A percentile compares a stretch with the other conserved stretches of the same genome.
phyloP scores from a whole-genome alignment of 2,797 vertebrate species.

The Pelochelys cantorii region DNA sequence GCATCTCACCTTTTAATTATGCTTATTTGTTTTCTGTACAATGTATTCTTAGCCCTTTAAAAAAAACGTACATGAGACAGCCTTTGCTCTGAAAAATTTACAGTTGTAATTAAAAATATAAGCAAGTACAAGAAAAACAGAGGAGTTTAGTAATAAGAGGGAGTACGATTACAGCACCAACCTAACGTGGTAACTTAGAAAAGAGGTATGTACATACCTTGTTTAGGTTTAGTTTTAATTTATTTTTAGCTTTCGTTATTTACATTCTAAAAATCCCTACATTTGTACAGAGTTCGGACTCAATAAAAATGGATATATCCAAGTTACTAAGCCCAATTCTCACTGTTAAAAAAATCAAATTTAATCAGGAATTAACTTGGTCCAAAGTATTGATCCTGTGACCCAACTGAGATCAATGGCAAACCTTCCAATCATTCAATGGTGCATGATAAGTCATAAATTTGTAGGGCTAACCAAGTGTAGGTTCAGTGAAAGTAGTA shows the following conservation, averaged over 20 bases:
- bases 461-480: not conserved
- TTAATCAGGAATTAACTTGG: not conserved
- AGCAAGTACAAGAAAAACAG: not conserved
- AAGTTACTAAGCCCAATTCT: fast-evolving
- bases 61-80: too few species aligned
- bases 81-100: not conserved
- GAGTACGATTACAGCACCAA: not conserved
- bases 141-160: not conserved
- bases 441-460: not conserved
- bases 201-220: not conserved
- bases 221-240: not conserved
- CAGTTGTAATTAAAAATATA: not conserved
- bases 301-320: not conserved
- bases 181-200: not conserved
- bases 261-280: not conserved
- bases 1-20: not conserved
- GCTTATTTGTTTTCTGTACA: not conserved
- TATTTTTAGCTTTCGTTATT: not conserved
- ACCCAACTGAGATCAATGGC: not conserved
- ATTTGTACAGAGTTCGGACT: not conserved
- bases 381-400: too few species aligned
- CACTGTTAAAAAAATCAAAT: not conserved
- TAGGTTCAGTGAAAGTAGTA: not conserved
- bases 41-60: not conserved
- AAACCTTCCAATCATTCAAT: not conserved